Percentiles rank a stretch among this genome's conserved stretches.
phyloP scores from a whole-genome alignment of 2,888 invertebrate species.

The Unio delphinus region DNA sequence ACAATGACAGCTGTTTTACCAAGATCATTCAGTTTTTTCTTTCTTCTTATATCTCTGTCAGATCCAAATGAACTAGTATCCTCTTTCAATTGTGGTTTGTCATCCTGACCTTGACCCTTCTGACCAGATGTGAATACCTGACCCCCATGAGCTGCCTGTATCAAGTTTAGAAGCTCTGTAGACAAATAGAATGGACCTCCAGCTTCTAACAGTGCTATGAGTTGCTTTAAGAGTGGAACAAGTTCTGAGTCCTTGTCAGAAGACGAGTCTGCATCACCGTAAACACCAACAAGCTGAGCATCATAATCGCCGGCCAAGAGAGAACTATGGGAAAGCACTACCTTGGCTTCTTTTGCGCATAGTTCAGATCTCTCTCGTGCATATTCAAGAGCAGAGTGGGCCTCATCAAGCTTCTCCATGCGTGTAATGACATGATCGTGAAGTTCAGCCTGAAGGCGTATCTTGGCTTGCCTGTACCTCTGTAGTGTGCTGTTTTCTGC shows the following conservation, averaged over 20 bases:
- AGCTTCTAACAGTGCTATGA: conserved; percentile 64
- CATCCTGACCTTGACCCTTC: conserved; percentile 11
- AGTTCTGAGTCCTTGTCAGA: conserved; percentile 57
- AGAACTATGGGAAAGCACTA: conserved; percentile 52
- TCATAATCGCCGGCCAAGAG: conserved; percentile 66
- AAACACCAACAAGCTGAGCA: conserved; percentile 59
- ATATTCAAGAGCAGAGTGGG: conserved; percentile 63
- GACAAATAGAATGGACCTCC: conserved; percentile 65
- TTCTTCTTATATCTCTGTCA: conserved; percentile 13
- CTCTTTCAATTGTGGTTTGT: conserved; percentile 15
- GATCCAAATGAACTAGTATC: conserved; percentile 11
- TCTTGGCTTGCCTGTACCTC: conserved; percentile 59
- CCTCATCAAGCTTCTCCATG: conserved; percentile 59
- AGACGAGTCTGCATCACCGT: conserved; percentile 58
- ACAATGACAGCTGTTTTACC: conserved; percentile 6
- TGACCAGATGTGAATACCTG: conserved; percentile 1
- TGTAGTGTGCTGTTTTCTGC: conserved; percentile 55
- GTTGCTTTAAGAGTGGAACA: conserved; percentile 65
- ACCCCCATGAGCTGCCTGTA: conserved; percentile 45
- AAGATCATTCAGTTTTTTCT: conserved; percentile 22
- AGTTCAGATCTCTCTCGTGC: conserved; percentile 61
- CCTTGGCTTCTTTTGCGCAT: conserved; percentile 62
- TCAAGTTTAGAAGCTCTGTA: conserved; percentile 57
- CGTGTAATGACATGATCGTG: conserved; percentile 57
- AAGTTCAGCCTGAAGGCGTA: conserved; percentile 61